These are phyloP conservation scores for Parelbella ahira DNA, from an alignment of 2,888 invertebrate genomes.

Conservation along the genomic window DNA sequence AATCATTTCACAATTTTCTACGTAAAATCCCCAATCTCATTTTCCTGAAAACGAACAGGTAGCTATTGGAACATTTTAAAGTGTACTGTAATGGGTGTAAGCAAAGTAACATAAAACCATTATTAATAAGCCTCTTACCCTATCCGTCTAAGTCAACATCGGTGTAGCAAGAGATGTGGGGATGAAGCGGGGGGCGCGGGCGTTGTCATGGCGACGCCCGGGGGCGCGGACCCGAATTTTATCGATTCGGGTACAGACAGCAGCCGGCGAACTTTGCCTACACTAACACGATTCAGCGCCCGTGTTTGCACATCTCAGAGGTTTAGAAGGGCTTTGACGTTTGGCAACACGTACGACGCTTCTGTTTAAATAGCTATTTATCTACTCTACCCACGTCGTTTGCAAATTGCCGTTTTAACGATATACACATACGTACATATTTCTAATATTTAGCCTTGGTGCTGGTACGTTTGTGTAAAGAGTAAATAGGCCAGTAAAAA, in stretches of 20 bases:
- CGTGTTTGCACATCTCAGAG: conserved; percentile 74
- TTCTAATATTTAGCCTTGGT: no score
- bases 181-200: conserved; percentile 48
- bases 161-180: conserved; percentile 64
- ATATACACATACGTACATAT: conserved; percentile 4
- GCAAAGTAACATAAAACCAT: conserved; percentile 74
- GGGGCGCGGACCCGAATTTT: conserved; percentile 79
- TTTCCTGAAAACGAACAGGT: conserved; percentile 30
- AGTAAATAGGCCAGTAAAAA: no score
- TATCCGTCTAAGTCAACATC: conserved; percentile 80
- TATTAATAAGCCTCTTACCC: conserved; percentile 81
- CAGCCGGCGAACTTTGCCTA: conserved; percentile 70
- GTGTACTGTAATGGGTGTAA: conserved; percentile 47
- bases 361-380: conserved; percentile 51
- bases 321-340: conserved; percentile 73
- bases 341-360: conserved; percentile 51
- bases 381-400: conserved; percentile 35
- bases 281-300: conserved; percentile 74
- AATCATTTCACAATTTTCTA: no score
- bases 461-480: no score
- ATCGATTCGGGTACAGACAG: conserved; percentile 78
- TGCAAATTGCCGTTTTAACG: conserved; percentile 19
- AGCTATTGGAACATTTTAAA: conserved; percentile 31
- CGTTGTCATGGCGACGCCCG: conserved; percentile 66
- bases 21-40: no score